Evolutionary conservation across 2,797 vertebrate genomes (phyloP).

Genomic region (Falco columbarius): DNA sequence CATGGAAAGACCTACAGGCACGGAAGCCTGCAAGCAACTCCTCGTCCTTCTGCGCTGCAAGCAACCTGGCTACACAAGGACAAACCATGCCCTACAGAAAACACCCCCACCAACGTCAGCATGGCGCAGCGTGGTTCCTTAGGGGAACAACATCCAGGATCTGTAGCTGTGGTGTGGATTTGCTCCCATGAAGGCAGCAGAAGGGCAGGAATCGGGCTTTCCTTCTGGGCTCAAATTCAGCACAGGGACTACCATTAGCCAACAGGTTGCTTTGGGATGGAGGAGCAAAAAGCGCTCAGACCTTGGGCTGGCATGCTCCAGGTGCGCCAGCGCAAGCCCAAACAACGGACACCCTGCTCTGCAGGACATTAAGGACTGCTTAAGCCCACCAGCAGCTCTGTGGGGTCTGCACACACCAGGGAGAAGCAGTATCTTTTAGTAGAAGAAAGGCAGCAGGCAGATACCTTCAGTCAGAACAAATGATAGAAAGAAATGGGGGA

Average conservation of each 20-base stretch:
- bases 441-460: not conserved
- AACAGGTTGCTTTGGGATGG: not conserved
- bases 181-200: not conserved
- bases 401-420: not conserved
- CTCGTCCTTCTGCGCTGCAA: not conserved
- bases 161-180: rapidly evolving
- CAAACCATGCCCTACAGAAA: not conserved
- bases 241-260: not conserved
- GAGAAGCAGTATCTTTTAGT: not conserved
- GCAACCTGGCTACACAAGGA: not conserved
- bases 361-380: not conserved
- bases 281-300: not conserved
- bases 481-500: not conserved
- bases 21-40: not conserved
- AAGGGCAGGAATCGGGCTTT: not conserved
- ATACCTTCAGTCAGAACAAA: not conserved
- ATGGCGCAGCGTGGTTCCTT: rapidly evolving
- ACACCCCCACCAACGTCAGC: not conserved
- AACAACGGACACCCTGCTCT: not conserved
- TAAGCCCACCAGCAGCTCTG: not conserved
- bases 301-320: not conserved
- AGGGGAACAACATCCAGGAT: not conserved
- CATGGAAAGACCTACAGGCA: not conserved
- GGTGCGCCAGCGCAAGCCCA: not conserved
- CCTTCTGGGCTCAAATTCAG: not conserved